Conservation (phyloP, 64 coral and sea anemone species). For the Platygyra sinensis region DNA sequence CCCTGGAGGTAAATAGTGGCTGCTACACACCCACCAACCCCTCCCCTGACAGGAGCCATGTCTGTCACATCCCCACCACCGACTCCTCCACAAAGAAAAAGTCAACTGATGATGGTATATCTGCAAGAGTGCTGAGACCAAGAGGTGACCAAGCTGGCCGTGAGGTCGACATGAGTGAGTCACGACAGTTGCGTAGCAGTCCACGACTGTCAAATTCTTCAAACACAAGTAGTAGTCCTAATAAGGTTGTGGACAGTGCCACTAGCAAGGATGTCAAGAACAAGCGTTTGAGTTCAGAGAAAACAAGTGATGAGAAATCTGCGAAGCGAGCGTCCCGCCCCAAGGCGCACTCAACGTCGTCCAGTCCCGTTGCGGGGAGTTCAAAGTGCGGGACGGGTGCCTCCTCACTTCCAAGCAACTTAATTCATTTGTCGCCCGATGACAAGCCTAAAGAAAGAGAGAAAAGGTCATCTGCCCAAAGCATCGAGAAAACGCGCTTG, state of each 20-base stretch:
- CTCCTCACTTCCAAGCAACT: background rate
- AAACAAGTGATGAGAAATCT: background rate
- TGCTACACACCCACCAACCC: conserved; percentile 9
- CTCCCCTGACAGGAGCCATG: background rate
- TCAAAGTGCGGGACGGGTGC: background rate
- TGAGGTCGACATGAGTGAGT: background rate
- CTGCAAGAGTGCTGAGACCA: background rate
- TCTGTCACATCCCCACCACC: background rate
- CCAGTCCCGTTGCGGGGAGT: background rate
- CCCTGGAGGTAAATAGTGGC: background rate
- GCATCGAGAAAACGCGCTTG: background rate
- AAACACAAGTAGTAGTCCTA: background rate
- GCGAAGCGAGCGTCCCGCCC: background rate
- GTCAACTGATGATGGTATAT: background rate
- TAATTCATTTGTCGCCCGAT: no score
- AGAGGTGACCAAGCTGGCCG: background rate
- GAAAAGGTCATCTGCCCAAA: background rate
- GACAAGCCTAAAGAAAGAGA: background rate
- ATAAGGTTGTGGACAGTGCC: background rate
- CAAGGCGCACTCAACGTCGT: background rate
- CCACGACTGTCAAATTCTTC: background rate
- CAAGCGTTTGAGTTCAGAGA: background rate
- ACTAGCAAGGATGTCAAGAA: background rate
- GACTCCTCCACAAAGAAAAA: conserved; percentile 11
- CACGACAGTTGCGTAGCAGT: background rate